phyloP scores from a whole-genome alignment of 2,888 invertebrate genomes.

The Ethmia dodecea region DNA sequence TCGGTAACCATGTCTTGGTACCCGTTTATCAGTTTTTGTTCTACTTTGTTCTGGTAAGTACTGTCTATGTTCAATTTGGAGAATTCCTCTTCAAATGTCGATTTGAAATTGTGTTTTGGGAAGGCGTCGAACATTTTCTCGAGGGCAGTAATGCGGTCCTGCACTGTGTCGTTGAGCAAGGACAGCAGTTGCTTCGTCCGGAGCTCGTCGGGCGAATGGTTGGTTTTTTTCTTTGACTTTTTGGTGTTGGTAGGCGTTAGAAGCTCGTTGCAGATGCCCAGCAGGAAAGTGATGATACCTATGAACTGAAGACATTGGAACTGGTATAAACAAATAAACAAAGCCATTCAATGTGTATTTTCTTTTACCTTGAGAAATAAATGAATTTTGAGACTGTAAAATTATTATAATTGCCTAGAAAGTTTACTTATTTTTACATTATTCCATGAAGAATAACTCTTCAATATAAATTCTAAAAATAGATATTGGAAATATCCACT shows the following conservation, averaged over 20 bases:
- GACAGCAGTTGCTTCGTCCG: constrained; percentile 46
- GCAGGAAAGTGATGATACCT: constrained; percentile 73
- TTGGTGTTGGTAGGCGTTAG: constrained; percentile 67
- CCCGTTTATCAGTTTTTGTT: constrained; percentile 64
- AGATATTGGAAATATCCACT: too few relatives aligned
- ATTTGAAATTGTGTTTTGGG: constrained; percentile 43
- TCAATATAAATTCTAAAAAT: too few relatives aligned
- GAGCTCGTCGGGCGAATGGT: constrained; percentile 61
- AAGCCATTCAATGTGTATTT: too few relatives aligned
- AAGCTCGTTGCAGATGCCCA: constrained; percentile 75
- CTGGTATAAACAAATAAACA: too few relatives aligned
- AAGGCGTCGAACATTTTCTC: constrained; percentile 62
- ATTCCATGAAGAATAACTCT: too few relatives aligned
- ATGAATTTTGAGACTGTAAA: too few relatives aligned
- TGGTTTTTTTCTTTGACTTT: constrained; percentile 77
- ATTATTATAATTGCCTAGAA: too few relatives aligned
- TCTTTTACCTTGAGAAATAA: too few relatives aligned
- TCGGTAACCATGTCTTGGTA: constrained; percentile 69
- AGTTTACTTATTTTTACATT: too few relatives aligned
- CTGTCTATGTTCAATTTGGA: constrained; percentile 45
- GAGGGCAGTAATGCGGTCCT: constrained; percentile 45
- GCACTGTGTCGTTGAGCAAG: constrained; percentile 48
- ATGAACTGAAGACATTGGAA: constrained; percentile 77
- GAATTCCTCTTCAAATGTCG: constrained; percentile 52
- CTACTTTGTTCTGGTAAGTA: constrained; percentile 56